These are phyloP conservation scores for Pseudorasbora parva DNA, from an alignment of 2,113 vertebrate species.

Conservation along the genomic window DNA sequence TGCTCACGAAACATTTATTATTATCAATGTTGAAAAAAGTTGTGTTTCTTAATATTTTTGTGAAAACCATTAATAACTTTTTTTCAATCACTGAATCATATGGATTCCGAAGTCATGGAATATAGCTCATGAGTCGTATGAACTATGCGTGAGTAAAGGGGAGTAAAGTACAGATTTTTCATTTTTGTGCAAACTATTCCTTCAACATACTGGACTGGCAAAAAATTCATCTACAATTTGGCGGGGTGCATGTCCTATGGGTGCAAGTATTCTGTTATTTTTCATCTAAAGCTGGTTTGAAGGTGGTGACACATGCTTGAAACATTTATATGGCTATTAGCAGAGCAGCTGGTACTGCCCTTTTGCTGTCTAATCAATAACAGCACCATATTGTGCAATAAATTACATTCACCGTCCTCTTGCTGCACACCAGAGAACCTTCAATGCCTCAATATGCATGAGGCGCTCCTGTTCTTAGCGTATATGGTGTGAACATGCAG, in stretches of 20 bases:
- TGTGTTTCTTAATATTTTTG: too few relatives aligned
- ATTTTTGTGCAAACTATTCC: not conserved
- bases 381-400: constrained; percentile 63
- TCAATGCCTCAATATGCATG: constrained; percentile 46
- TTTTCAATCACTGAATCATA: too few relatives aligned
- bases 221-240: constrained; percentile 20
- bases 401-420: constrained; percentile 61
- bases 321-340: constrained; percentile 61
- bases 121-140: not conserved
- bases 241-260: not conserved
- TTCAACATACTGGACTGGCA: not conserved
- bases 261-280: not conserved
- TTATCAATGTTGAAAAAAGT: not conserved
- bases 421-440: constrained; percentile 49
- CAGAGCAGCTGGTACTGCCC: constrained; percentile 55
- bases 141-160: not conserved
- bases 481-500: constrained; percentile 27
- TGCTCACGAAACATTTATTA: not conserved
- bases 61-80: not conserved
- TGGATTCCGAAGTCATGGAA: not conserved
- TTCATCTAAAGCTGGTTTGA: constrained; percentile 33
- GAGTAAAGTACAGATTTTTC: not conserved
- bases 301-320: constrained; percentile 48
- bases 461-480: constrained; percentile 43
- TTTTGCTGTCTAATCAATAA: constrained; percentile 63